A percentile compares a stretch with the other conserved stretches of the same genome.
Conservation (phyloP, 2,888 invertebrate genomes). For the Notocelia uddmanniana region DNA sequence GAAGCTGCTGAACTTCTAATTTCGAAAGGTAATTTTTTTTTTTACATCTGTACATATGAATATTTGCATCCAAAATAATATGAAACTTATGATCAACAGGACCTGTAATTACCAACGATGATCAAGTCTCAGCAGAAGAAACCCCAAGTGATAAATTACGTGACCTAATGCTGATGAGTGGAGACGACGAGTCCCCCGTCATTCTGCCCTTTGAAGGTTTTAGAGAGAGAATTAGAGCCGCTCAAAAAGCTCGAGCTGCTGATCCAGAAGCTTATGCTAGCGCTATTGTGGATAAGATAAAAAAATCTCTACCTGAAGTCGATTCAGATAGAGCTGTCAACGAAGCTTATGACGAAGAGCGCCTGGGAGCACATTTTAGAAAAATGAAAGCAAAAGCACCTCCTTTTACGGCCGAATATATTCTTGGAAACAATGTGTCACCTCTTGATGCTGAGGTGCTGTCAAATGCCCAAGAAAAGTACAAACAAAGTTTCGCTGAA, state of each 20-base stretch:
- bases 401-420: conserved; percentile 76
- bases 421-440: conserved; percentile 73
- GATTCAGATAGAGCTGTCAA: conserved; percentile 58
- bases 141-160: conserved; percentile 75
- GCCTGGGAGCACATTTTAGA: conserved; percentile 79
- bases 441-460: conserved; percentile 78
- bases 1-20: conserved; percentile 66
- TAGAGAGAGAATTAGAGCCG: conserved; percentile 74
- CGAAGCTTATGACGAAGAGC: conserved; percentile 77
- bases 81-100: conserved; percentile 3
- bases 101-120: conserved; percentile 31
- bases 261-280: conserved; percentile 54
- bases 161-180: conserved; percentile 71
- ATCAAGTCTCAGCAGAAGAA: conserved; percentile 55
- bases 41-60: neutral
- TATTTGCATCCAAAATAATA: neutral
- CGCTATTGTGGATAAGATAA: conserved; percentile 67
- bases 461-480: conserved; percentile 78
- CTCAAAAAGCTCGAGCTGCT: conserved; percentile 60
- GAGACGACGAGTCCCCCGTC: conserved; percentile 69
- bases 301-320: conserved; percentile 68
- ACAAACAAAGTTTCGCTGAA: conserved; percentile 77
- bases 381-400: conserved; percentile 73
- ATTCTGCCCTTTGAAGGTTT: conserved; percentile 78
- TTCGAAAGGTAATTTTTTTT: conserved; percentile 62